A percentile compares a stretch with the other conserved stretches of the same genome.
Evolutionary conservation across 1,140 invertebrate genomes (phyloP).

Genomic region (Periplaneta americana): DNA sequence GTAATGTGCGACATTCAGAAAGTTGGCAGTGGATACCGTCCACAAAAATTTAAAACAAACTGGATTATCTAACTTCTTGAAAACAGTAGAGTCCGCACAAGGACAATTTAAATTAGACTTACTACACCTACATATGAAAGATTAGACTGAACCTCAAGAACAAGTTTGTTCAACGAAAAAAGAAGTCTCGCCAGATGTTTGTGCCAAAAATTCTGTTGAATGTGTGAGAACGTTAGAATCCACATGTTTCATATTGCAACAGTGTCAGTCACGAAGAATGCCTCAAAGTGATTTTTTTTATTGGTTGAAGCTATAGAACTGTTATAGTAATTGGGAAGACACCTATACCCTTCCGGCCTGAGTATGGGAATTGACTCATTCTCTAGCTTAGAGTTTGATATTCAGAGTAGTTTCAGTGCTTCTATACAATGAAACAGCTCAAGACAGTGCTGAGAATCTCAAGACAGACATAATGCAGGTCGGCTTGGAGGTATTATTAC

Average conservation of each 20-base stretch:
- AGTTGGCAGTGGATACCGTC: neutral
- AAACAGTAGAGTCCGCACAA: no score
- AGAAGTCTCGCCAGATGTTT: neutral
- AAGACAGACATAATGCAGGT: neutral
- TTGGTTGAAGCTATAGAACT: neutral
- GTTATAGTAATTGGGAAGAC: neutral
- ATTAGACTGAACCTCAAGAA: neutral
- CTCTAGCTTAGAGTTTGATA: neutral
- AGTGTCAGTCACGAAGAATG: no score
- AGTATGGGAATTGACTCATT: neutral
- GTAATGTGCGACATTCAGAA: no score
- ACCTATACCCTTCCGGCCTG: neutral
- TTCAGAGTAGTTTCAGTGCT: neutral
- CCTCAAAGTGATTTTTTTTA: neutral
- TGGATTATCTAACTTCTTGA: neutral
- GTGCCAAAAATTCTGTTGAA: neutral
- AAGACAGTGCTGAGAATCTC: neutral
- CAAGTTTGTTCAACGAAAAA: neutral
- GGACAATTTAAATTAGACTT: no score
- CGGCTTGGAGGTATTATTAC: neutral
- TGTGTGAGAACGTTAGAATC: neutral
- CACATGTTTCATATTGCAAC: no score
- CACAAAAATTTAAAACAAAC: neutral
- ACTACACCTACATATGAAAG: no score
- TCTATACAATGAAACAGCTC: neutral